Evolutionary conservation across 2,113 vertebrate genomes (phyloP), one percentile per base, ranked within the genome.

Genomic region (Petroica traversi): DNA sequence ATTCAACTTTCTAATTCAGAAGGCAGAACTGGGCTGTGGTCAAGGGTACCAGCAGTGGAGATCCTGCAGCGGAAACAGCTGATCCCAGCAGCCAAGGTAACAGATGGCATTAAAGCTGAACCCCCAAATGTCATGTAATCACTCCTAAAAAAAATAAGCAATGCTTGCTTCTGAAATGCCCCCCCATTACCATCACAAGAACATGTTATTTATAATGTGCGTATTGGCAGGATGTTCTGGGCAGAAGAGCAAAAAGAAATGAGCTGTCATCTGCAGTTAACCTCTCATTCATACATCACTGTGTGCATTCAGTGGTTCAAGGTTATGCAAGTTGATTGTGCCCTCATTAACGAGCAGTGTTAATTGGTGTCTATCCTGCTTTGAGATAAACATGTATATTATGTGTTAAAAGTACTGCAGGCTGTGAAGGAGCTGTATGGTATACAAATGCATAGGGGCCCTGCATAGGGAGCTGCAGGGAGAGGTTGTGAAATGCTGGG

Each of bases 211-310:
- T 95, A 57, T 84, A 77, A 88, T 51, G 51, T 80, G 80, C 33
- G 29, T 80, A 71, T 46, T 69, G 71, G 59, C 80, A 89, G 90
- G 83, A 45, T 77, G 86, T 79, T 89, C 84, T 80, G 80, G 81
- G 74, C 74, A 80, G 81, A 93, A 95, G 94, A 89, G 63, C 76
- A 93, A 49, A 85, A 94, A 97, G 89, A 95, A 95, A 95, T 58
- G 88, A 91, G 88, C 92, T 96, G 95, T 95, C 93, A 85, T 95
- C 79, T 91, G 92, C 77, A 86, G 87, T 92, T 92, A 90, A 77
- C 89, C 89, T 92, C 93, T 83, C 79, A 62, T 91, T 92, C 89
- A 43, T 83, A 74, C 78, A 61, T 72, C 43, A 6, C 72, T 77
- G 41, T 19, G 68, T 59, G 64, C 51, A 34, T 87, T 86, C 26